phyloP scores from a whole-genome alignment of 2,113 vertebrate genomes.

The Leucopsar rothschildi region DNA sequence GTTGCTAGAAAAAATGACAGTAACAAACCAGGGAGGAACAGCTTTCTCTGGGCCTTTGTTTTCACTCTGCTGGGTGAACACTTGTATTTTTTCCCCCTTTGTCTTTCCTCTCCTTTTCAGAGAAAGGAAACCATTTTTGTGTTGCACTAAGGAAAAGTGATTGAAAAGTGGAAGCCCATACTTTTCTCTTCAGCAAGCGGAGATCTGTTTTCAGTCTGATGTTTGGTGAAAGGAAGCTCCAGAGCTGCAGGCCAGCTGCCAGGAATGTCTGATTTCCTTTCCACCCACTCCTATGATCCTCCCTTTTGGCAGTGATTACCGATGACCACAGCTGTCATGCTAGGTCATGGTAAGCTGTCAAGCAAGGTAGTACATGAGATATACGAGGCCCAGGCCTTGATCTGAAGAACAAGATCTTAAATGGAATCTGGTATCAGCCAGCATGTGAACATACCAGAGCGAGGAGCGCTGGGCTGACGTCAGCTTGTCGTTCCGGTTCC shows the following conservation, averaged over 20 bases:
- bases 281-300: slow-evolving; percentile 59
- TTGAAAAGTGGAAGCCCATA: slow-evolving; percentile 35
- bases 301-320: slow-evolving; percentile 55
- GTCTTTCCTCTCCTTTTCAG: neutral
- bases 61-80: neutral
- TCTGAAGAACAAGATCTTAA: slow-evolving; percentile 16
- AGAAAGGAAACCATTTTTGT: slow-evolving; percentile 4
- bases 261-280: slow-evolving; percentile 66
- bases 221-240: slow-evolving; percentile 51
- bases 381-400: slow-evolving; percentile 42
- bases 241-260: slow-evolving; percentile 52
- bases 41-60: neutral
- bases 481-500: neutral
- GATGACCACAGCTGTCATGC: slow-evolving; percentile 66
- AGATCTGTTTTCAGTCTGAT: slow-evolving; percentile 51
- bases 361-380: slow-evolving; percentile 35
- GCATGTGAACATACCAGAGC: neutral
- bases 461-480: neutral
- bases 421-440: neutral
- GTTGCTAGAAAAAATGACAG: neutral
- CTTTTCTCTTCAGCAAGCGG: slow-evolving; percentile 19
- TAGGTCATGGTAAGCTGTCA: slow-evolving; percentile 68
- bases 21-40: neutral
- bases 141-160: neutral
- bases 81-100: neutral